A percentile compares a stretch with the other conserved stretches of the same genome.
phyloP scores from a whole-genome alignment of 1,140 invertebrate species.

The Brachionus angularis region DNA sequence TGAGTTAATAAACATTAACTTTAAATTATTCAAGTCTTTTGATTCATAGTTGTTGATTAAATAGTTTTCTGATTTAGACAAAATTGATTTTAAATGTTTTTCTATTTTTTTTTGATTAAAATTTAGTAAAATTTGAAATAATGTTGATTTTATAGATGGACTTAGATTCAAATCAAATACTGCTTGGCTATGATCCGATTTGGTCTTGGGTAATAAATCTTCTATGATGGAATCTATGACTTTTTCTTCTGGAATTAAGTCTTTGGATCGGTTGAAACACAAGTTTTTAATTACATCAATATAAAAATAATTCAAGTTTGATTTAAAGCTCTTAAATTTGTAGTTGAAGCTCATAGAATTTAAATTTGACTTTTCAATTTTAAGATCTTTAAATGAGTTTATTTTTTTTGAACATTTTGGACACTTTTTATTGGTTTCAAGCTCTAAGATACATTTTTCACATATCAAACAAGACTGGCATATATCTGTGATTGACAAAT shows the following conservation, averaged over 20 bases:
- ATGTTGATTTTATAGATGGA: constrained; percentile 8
- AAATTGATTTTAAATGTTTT: not conserved
- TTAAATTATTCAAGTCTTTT: constrained; percentile 10
- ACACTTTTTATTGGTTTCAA: not conserved
- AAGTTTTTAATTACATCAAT: constrained; percentile 19
- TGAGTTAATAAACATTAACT: constrained; percentile 24
- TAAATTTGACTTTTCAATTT: not conserved
- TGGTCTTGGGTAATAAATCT: not conserved
- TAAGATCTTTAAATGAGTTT: not conserved
- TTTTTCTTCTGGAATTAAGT: constrained; percentile 1
- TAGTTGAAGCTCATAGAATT: not conserved
- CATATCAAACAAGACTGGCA: not conserved
- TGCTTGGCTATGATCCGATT: not conserved
- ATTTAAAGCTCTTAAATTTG: not conserved
- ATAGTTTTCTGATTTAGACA: constrained; percentile 11
- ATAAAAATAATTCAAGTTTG: not conserved
- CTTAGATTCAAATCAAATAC: not conserved
- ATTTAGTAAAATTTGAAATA: constrained; percentile 24
- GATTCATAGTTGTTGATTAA: not conserved
- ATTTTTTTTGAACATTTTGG: not conserved
- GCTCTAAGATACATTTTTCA: not conserved
- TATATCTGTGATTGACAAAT: not conserved
- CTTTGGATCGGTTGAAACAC: not conserved
- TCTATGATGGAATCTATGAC: constrained; percentile 13
- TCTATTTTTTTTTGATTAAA: not conserved